Percentiles rank a stretch among this genome's conserved stretches.
Evolutionary conservation across 2,888 invertebrate genomes (phyloP).

Genomic region (Cerastis leucographa): DNA sequence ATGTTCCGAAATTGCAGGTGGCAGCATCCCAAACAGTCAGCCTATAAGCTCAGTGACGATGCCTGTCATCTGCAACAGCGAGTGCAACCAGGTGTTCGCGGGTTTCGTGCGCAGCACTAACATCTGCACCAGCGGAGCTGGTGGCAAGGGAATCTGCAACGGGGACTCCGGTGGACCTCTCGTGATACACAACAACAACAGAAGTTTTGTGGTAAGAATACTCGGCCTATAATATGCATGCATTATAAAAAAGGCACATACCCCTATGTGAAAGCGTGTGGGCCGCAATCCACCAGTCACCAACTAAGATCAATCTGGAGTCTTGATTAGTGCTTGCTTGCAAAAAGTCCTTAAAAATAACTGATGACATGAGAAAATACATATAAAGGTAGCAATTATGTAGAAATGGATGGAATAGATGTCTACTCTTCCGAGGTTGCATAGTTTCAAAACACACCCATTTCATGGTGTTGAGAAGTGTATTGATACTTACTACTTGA

Average conservation of each 20-base stretch:
- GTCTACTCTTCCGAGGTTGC: not conserved
- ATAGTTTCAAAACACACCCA: not conserved
- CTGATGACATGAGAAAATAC: not conserved
- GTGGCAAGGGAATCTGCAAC: slow-evolving; percentile 74
- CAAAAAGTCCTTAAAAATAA: not conserved
- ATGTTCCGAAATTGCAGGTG: slow-evolving; percentile 62
- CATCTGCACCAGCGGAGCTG: slow-evolving; percentile 79
- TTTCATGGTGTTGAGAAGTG: not conserved
- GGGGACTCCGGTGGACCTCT: slow-evolving; percentile 77
- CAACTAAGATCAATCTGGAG: not conserved
- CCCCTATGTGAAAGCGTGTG: not conserved
- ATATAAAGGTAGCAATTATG: no score
- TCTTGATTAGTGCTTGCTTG: not conserved
- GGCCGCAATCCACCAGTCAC: not conserved
- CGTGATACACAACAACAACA: slow-evolving; percentile 37
- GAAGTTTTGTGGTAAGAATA: slow-evolving; percentile 62
- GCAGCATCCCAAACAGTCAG: slow-evolving; percentile 68
- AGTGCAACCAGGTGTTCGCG: slow-evolving; percentile 69
- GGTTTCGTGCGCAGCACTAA: slow-evolving; percentile 65
- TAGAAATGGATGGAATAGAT: not conserved
- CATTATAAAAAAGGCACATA: no score
- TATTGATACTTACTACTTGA: not conserved
- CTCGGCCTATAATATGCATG: not conserved
- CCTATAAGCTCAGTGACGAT: slow-evolving; percentile 74
- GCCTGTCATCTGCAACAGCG: slow-evolving; percentile 72